phyloP scores from a whole-genome alignment of 2,113 vertebrate species.

The Mugil cephalus region DNA sequence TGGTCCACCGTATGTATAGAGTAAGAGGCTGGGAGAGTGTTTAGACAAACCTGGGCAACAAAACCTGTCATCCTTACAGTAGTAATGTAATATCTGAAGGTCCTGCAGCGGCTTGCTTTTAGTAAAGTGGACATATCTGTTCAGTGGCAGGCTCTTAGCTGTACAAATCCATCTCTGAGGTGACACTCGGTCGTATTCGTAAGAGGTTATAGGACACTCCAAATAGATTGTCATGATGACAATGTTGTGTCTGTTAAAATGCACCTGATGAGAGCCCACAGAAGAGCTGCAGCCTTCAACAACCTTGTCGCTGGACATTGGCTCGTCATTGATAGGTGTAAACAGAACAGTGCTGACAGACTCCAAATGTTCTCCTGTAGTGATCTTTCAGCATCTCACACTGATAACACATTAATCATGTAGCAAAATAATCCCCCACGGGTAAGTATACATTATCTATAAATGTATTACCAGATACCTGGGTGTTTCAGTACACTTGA shows the following conservation, averaged over 20 bases:
- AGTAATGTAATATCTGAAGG: neutral
- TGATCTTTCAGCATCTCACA: conserved; percentile 38
- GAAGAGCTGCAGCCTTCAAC: conserved; percentile 51
- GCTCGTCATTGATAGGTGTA: conserved; percentile 42
- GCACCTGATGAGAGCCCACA: conserved; percentile 4
- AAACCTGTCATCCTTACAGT: no score
- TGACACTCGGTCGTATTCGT: neutral
- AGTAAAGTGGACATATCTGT: no score
- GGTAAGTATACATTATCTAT: conserved; percentile 43
- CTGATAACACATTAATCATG: conserved; percentile 75
- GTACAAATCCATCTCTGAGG: neutral
- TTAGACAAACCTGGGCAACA: no score
- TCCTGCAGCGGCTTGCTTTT: no score
- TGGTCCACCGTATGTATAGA: no score
- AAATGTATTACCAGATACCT: conserved; percentile 26
- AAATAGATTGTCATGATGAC: conserved; percentile 9
- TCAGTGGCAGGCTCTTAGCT: no score
- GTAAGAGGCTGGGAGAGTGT: no score
- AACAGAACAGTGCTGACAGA: conserved; percentile 60
- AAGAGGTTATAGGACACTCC: conserved; percentile 14
- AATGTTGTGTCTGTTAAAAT: conserved; percentile 19
- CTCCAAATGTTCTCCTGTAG: conserved; percentile 54
- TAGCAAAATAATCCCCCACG: conserved; percentile 56
- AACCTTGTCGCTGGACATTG: conserved; percentile 52
- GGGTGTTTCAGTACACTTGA: neutral